A percentile compares a stretch with the other conserved stretches of the same genome.
These are phyloP conservation scores for Poeciliopsis gracilis DNA, from an alignment of 2,797 vertebrate genomes.

Conservation along the genomic window DNA sequence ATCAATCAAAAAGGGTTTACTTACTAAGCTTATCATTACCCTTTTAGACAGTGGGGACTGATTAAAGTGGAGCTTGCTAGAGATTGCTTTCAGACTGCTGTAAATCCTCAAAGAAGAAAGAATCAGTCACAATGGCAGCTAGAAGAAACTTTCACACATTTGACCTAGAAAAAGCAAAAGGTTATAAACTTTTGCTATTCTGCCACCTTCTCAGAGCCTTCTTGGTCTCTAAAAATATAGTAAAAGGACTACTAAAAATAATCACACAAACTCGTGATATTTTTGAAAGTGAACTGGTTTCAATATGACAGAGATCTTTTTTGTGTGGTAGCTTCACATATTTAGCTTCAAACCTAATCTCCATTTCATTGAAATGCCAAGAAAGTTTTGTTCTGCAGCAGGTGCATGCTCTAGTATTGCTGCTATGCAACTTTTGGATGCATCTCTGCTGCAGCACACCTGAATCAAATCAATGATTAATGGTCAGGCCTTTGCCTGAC, in stretches of 20 bases:
- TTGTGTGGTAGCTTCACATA: not conserved
- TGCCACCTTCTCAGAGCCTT: not conserved
- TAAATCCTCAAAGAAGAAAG: not conserved
- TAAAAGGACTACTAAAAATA: not conserved
- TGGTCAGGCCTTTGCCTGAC: not conserved
- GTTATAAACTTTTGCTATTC: not conserved
- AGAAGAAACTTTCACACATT: not conserved
- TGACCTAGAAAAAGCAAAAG: not conserved
- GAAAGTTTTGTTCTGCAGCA: not conserved
- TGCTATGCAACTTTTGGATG: not conserved
- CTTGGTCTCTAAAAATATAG: not conserved
- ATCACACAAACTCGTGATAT: not conserved
- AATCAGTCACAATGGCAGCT: not conserved
- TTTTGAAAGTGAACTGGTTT: not conserved
- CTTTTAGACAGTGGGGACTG: not conserved
- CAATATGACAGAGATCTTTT: not conserved
- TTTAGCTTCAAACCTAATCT: not conserved
- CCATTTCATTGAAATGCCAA: not conserved
- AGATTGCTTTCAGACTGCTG: not conserved
- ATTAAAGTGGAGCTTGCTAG: not conserved
- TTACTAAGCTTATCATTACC: conserved; percentile 10
- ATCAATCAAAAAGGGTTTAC: conserved; percentile 4
- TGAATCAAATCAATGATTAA: not conserved
- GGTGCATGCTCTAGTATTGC: not conserved
- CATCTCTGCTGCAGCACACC: not conserved